A percentile compares a stretch with the other conserved stretches of the same genome.
Evolutionary conservation across 2,113 vertebrate genomes (phyloP).

Genomic region (Elgaria multicarinata): DNA sequence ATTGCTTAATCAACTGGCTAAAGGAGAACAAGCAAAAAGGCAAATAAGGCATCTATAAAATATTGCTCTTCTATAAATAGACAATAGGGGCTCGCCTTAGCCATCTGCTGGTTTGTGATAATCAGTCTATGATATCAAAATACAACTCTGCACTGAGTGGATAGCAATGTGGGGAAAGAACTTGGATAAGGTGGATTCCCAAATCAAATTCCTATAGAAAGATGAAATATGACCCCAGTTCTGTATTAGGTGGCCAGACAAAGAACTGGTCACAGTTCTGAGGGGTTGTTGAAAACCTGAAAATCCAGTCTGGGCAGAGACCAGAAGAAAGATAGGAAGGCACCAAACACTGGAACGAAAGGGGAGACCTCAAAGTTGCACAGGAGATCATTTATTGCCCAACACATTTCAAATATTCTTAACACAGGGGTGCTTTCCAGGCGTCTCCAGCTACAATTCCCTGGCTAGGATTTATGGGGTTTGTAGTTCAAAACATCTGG

Average conservation of each 20-base stretch:
- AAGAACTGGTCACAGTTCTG: background rate
- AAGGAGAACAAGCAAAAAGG: background rate
- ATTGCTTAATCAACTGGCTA: too few species aligned
- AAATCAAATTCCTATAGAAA: background rate
- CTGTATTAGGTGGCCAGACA: background rate
- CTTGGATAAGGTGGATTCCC: background rate
- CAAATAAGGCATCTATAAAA: background rate
- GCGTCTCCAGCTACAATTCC: too few species aligned
- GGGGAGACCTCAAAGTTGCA: background rate
- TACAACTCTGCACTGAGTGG: background rate
- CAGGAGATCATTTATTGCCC: background rate
- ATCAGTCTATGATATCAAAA: background rate
- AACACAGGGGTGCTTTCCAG: too few species aligned
- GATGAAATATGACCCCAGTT: background rate
- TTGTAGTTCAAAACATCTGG: too few species aligned
- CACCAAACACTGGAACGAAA: background rate
- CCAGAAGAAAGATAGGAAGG: background rate
- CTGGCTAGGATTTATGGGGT: too few species aligned
- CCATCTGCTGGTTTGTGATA: background rate
- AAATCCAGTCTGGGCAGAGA: background rate
- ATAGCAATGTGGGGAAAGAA: background rate
- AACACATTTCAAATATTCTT: background rate
- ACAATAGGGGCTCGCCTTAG: background rate
- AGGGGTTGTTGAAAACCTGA: background rate
- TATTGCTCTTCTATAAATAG: background rate